Evolutionary conservation across 2,888 invertebrate genomes (phyloP), one percentile per base, ranked within the genome.

Genomic region (Chrysopilus asiliformis): DNA sequence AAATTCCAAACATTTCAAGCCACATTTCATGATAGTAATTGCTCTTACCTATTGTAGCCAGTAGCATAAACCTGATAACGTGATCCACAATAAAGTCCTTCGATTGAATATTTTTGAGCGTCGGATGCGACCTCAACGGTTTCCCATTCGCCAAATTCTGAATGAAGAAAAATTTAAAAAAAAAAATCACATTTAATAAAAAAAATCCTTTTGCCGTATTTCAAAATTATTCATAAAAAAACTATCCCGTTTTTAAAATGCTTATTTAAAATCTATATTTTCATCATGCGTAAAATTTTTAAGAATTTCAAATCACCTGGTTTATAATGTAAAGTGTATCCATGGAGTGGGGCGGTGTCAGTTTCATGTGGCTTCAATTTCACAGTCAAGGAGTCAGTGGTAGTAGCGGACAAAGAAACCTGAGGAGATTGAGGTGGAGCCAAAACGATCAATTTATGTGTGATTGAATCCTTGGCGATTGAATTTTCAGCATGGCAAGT

Each of bases 141-240:
- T 65, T 86, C 85, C 90, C 90, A 91, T 54, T 89, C 87, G 13
- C 90, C 90, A 54, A 90, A 91, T 62, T 93, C 91, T 60, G 17
- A 33, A 22, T 22, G 22, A 10, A 8, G 10, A 22, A 22, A 22
- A 22, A 22, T 8, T 22, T 22, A 8, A 8, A 22, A 22, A 22
- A 10, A 8, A 7, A 22, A 22, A 22, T 22, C 22, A 22, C 7
- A 22, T 22, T 22, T 10, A 7, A 22, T 22, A 22, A 22, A 22
- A 22, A 22, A 7, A 10, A 8, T 10, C 7, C 10, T 8, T 10
- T 10, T 8, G 10, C 10, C 22, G 10, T 22, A 22, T 8, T 10
- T 7, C 7, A 22, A 22, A 22, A 22, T 22, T 22, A 22, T 22
- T 8, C 7, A 22, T 8, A 22, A 22, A 8, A 22, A 22, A 22